Conservation (phyloP, 64 coral and sea anemone species). For the Orbicella faveolata region DNA sequence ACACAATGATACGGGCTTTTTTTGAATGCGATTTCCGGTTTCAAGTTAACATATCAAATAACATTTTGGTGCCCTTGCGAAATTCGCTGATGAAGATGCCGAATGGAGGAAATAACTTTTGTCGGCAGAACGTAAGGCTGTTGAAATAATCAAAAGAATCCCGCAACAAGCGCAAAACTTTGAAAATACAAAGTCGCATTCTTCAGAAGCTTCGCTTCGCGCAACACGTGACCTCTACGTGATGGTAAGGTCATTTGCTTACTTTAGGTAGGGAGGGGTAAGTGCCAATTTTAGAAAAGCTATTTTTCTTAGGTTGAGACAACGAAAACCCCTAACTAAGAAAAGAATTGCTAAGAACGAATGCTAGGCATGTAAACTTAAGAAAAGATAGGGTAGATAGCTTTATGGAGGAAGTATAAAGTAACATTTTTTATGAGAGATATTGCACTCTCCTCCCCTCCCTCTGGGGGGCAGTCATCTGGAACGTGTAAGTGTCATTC, state of each 20-base stretch:
- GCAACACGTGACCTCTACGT: constrained; percentile 14
- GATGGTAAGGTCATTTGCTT: background rate
- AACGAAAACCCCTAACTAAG: no score
- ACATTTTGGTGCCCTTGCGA: no score
- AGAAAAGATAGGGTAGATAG: background rate
- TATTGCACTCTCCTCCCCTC: background rate
- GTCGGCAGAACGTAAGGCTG: background rate
- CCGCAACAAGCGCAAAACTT: background rate
- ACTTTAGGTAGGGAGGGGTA: background rate
- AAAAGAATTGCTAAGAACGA: no score
- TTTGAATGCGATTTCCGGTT: background rate
- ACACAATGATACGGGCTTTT: no score
- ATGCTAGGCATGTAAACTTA: no score
- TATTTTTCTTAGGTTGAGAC: no score
- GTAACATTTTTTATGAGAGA: background rate
- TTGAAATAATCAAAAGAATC: background rate
- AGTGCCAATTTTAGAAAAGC: no score
- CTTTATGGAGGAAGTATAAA: background rate
- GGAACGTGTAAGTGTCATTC: no score
- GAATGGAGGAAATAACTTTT: no score
- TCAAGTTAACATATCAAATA: no score
- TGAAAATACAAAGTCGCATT: background rate
- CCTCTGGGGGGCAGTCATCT: background rate
- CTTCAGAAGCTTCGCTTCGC: background rate
- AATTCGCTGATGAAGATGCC: no score